Evolutionary conservation across 2,113 vertebrate species (phyloP).

Genomic region (Cygnus buccinator): DNA sequence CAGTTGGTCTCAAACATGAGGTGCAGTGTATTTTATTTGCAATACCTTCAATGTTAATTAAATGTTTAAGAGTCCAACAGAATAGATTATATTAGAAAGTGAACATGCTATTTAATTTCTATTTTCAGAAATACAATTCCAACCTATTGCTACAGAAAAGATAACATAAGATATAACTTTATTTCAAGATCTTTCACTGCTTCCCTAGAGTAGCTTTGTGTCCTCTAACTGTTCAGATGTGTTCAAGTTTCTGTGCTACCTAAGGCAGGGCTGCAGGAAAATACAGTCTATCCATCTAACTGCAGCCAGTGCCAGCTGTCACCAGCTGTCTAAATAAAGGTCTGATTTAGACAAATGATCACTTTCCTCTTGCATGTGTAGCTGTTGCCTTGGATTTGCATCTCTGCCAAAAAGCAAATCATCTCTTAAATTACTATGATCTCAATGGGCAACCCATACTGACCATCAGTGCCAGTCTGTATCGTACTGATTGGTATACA

Average conservation of each 20-base stretch:
- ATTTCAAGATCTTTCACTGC: neutral
- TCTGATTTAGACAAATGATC: slow-evolving; percentile 33
- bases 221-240: neutral
- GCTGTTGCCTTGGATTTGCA: neutral
- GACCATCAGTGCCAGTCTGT: neutral
- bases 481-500: neutral
- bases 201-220: too few relatives aligned
- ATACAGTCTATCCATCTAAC: neutral
- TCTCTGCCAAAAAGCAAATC: neutral
- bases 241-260: neutral
- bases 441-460: neutral
- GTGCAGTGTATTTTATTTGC: neutral
- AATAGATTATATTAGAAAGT: neutral
- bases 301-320: neutral
- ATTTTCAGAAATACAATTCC: neutral
- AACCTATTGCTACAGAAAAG: neutral
- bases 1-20: neutral
- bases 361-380: neutral
- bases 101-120: neutral
- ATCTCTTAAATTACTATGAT: neutral
- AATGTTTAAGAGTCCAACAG: neutral
- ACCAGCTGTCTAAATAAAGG: slow-evolving; percentile 3
- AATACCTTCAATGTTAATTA: neutral
- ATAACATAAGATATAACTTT: neutral
- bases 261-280: neutral